Evolutionary conservation across 2,797 vertebrate genomes (phyloP), one percentile per base, ranked within the genome.

Genomic region (Sebastes vulpes): DNA sequence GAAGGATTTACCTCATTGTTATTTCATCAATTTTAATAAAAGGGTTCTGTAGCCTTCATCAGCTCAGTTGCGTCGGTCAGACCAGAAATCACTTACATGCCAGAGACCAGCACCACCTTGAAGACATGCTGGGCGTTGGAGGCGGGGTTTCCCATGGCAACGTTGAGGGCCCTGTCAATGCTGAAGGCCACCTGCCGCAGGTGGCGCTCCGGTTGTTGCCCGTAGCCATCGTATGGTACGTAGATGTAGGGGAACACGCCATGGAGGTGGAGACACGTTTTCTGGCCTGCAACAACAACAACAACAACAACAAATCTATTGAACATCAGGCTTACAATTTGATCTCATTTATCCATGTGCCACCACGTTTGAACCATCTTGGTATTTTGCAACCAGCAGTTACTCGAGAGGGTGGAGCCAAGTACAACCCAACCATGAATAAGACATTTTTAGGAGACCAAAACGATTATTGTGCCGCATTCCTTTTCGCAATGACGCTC

Each of bases 221-320:
- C 96, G 65, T 93, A 93, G 67, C 97, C 97, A 89, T 99, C 98
- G 0, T 98, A 99, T 0, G 97, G 98, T 66, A 99, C 95, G 48
- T 98, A 99, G 93, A 99, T 94, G 94, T 99, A 99, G 74, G 98
- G 98, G 92, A 99, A 99, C 81, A 98, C 83, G 52, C 98, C 98
- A 50, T 99, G 98, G 60, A 99, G 96, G 87, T 99, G 98, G 82
- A 99, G 97, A 92, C 98, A 99, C 3, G 98, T 98, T 95, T 98
- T 99, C 95, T 99, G 98, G 90, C 98, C 98, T 99, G 94, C 25
- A 25, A 25, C 83, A 85, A 68, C 9, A 46, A 46, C 54, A 70
- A 70, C 50, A 70, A 69, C 12, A 79, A 57, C 16, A 79, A 65
- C 9, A 61, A 20, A 58, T 16, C 1, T 3, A 14, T 9, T 77